phyloP scores from a whole-genome alignment of 2,113 vertebrate species.

The mouse (Mus musculus) region GRCm39 chr2:131662501-131663000 shows the following conservation, averaged over 20 bases:
- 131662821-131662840: not conserved
- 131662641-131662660: not conserved
- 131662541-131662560: not conserved
- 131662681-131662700: too few species aligned
- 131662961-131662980: too few species aligned
- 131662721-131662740: not conserved
- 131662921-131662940: too few species aligned
- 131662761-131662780: not conserved
- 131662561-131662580: not conserved
- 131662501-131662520: not conserved
- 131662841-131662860: not conserved
- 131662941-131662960: too few species aligned
- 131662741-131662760: not conserved
- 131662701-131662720: not conserved
- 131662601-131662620: not conserved
- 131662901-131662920: not conserved
- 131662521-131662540: too few species aligned
- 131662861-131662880: not conserved
- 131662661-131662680: rapidly evolving
- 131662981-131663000: not conserved
- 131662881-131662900: not conserved
- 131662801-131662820: not conserved
- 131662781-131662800: not conserved
- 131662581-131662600: too few species aligned
- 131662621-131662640: not conserved